A percentile compares a stretch with the other conserved stretches of the same genome.
These are phyloP conservation scores for Blera fallax DNA, from an alignment of 2,888 invertebrate genomes.

Conservation along the genomic window DNA sequence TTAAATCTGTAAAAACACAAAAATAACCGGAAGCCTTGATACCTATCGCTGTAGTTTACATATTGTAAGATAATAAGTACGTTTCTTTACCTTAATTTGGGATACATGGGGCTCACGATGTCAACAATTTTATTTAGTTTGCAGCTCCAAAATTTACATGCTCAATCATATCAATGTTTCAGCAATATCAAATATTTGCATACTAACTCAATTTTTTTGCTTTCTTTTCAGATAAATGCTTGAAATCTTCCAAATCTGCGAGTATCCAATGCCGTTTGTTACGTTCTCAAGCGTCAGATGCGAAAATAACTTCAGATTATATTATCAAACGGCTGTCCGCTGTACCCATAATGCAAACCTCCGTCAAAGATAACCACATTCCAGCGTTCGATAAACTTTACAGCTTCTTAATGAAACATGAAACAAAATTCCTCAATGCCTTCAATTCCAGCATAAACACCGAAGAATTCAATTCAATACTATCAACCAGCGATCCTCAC, in stretches of 20 bases:
- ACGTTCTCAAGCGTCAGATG: constrained; percentile 43
- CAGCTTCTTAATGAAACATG: constrained; percentile 80
- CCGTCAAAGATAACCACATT: constrained; percentile 74
- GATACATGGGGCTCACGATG: too few species aligned
- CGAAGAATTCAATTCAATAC: constrained; percentile 80
- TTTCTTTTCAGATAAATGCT: constrained; percentile 75
- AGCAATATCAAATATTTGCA: neutral
- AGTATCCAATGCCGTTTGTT: constrained; percentile 79
- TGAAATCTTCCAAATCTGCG: constrained; percentile 79
- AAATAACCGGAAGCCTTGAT: too few species aligned
- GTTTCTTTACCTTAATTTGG: too few species aligned
- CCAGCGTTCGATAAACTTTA: constrained; percentile 77
- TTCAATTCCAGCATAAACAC: constrained; percentile 76
- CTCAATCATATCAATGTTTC: too few species aligned
- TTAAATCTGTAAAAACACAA: too few species aligned
- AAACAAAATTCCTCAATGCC: constrained; percentile 79
- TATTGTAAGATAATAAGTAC: too few species aligned
- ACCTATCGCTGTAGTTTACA: too few species aligned
- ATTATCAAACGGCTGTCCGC: constrained; percentile 75
- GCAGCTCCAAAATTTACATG: too few species aligned
- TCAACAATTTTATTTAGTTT: too few species aligned
- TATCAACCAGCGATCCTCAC: constrained; percentile 78
- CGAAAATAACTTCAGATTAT: constrained; percentile 55
- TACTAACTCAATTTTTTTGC: neutral
- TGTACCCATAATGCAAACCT: constrained; percentile 76